A percentile compares a stretch with the other conserved stretches of the same genome.
These are phyloP conservation scores for Empidonax traillii DNA, from an alignment of 2,113 vertebrate species.

Conservation along the genomic window DNA sequence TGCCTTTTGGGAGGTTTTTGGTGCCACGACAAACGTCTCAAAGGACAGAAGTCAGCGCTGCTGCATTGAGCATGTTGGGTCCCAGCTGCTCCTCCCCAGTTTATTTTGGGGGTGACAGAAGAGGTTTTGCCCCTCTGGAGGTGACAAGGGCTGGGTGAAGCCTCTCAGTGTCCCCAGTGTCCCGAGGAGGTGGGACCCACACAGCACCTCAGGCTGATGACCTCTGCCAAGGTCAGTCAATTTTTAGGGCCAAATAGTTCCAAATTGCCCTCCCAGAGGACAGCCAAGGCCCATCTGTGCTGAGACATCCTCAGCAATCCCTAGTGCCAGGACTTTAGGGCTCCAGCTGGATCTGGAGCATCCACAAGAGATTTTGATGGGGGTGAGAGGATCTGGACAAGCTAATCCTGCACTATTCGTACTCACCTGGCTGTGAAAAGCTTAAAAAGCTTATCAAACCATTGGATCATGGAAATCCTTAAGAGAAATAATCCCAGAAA, in stretches of 20 bases:
- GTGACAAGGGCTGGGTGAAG: background rate
- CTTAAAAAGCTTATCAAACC: background rate
- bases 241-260: background rate
- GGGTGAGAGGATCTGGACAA: background rate
- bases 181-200: background rate
- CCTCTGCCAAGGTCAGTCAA: slow-evolving; percentile 33
- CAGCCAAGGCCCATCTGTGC: background rate
- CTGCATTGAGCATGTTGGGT: background rate
- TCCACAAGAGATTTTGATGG: background rate
- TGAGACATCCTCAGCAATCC: background rate
- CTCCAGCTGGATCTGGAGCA: background rate
- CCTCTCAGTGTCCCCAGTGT: rapidly evolving
- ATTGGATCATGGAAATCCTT: background rate
- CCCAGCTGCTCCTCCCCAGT: background rate
- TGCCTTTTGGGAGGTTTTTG: background rate
- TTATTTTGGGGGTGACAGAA: background rate
- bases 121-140: background rate
- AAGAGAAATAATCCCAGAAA: background rate
- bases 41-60: background rate
- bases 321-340: background rate
- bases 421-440: background rate
- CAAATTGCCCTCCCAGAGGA: background rate
- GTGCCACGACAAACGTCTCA: background rate
- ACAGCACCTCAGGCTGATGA: background rate
- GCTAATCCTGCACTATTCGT: background rate